Base-by-base conservation (phyloP, 1,140 invertebrate genomes). In the Leptonema lineaticorne region DNA sequence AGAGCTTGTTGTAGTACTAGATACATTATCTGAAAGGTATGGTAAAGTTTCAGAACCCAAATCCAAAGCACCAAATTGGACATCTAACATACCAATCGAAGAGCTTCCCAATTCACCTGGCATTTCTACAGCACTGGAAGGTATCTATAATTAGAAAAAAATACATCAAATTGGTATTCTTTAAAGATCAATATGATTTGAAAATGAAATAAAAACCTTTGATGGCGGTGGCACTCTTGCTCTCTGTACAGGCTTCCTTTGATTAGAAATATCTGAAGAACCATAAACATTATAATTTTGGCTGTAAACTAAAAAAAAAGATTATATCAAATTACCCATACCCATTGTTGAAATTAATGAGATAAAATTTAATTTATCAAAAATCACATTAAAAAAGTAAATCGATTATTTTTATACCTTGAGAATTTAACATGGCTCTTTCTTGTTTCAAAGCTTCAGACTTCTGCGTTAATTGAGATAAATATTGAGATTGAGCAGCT, bases 61-160 rank as follows among this genome's bases (percentile, higher is more conserved):
- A 75, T 97, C 94, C 70, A 97, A 82, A 16, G 89, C 93, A 63
- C 95, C 95, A 81, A 98, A 97, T 80, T 97, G 94, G 56, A 97
- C 93, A 83, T 96, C 94, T 56, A 98, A 84, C 74, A 91, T 90
- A 69, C 87, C 87, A 69, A 93, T 90, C 69, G 82, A 83, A 71
- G 85, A 87, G 65, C 85, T 85, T 26, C 88, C 88, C 65, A 88
- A 83, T 78, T 95, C 94, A 58, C 92, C 93, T 0, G 90, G 95
- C 95, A 98, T 98, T 79, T 97, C 95, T 27, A 98, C 95, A 50
- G 95, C 95, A 68, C 89, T 92, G 16, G 93, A 87, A 30, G 95
- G 95, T 74, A 98, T 97, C 89, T 92, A 75, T 16, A 62, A 50
- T 20, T 27, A 11, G 27, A 26, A 64, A 14, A 14, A 48, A 50